Evolutionary conservation across 2,888 invertebrate genomes (phyloP), one percentile per base, ranked within the genome.

Genomic region (Synanthedon andrenaeformis): DNA sequence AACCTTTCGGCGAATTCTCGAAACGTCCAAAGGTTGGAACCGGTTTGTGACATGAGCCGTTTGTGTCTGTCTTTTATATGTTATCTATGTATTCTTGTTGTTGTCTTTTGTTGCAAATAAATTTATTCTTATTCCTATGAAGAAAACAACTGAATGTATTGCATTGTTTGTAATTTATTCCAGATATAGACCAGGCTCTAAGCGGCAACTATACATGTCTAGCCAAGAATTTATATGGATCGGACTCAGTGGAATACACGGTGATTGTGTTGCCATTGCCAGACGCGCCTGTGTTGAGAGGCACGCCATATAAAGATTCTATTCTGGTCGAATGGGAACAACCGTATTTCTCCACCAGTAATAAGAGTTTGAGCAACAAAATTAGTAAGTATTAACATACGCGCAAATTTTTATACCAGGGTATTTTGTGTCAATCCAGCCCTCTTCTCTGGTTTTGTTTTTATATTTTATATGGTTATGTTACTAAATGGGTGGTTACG

Each of bases 191-290:
- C 58, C 85, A 83, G 59, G 84, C 92, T 4, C 82, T 93, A 19
- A 91, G 92, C 58, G 94, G 94, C 45, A 94, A 94, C 88, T 94
- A 94, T 80, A 92, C 93, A 0, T 94, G 94, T 69, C 89, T 92
- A 11, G 93, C 93, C 8, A 93, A 93, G 73, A 96, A 96, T 78
- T 88, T 93, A 13, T 94, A 94, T 71, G 96, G 96, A 0, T 92
- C 92, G 28, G 96, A 96, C 72, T 92, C 93, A 51, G 93, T 96
- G 54, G 92, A 92, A 54, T 95, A 95, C 74, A 90, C 91, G 1
- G 89, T 96, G 42, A 88, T 91, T 55, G 94, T 96, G 0, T 89
- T 94, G 63, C 92, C 94, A 56, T 83, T 93, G n/a, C 95, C 95
- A 0, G 89, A 89, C 56, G 88, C 92, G 0, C 94, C 94, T 0